These are phyloP conservation scores for Strigops habroptila DNA, from an alignment of 2,113 vertebrate genomes.

Conservation along the genomic window DNA sequence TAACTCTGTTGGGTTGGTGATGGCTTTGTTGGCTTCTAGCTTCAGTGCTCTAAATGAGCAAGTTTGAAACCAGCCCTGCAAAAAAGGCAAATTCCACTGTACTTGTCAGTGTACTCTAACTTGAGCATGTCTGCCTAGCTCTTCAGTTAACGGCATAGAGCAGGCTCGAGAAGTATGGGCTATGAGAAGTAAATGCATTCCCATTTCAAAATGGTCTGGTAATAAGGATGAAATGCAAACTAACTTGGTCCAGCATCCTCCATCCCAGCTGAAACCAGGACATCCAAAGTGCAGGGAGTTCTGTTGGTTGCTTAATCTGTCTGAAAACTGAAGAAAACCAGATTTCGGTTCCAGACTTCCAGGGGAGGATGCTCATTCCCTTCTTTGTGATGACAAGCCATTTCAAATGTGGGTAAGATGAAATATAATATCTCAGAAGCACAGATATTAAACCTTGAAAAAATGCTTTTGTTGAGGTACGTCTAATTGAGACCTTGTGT, in stretches of 20 bases:
- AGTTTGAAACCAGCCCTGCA: background rate
- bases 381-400: background rate
- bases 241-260: background rate
- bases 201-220: background rate
- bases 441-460: background rate
- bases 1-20: background rate
- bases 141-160: background rate
- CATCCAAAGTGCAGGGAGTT: background rate
- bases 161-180: background rate
- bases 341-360: background rate
- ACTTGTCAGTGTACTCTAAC: background rate
- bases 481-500: background rate
- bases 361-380: background rate
- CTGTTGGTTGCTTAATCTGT: background rate
- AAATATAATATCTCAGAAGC: background rate
- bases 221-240: background rate
- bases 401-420: background rate
- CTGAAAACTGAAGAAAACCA: background rate
- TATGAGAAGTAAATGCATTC: background rate
- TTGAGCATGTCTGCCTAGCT: background rate
- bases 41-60: background rate
- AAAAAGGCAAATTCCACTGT: background rate
- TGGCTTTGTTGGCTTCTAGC: background rate
- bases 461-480: background rate
- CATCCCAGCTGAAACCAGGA: background rate